Percentiles rank a stretch among this genome's conserved stretches.
These are phyloP conservation scores for Strix occidentalis DNA, from an alignment of 2,797 vertebrate genomes.

Conservation along the genomic window DNA sequence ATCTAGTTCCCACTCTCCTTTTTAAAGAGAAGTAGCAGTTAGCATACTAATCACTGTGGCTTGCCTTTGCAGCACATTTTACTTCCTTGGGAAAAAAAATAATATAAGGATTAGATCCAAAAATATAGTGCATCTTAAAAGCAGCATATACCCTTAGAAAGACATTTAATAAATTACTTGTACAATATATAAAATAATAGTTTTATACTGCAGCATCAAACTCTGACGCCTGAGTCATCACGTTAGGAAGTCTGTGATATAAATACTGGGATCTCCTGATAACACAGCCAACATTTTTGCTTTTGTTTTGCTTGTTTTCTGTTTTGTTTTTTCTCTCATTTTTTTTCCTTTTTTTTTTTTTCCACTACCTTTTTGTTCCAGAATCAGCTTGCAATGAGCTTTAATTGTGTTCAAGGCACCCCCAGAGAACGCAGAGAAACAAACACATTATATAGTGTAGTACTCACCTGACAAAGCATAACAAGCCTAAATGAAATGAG, in stretches of 20 bases:
- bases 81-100: conserved; percentile 76
- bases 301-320: conserved; percentile 44
- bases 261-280: conserved; percentile 67
- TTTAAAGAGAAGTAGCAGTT: conserved; percentile 68
- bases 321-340: neutral
- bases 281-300: conserved; percentile 50
- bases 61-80: conserved; percentile 66
- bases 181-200: conserved; percentile 76
- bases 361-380: conserved; percentile 75
- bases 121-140: conserved; percentile 81
- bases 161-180: conserved; percentile 81
- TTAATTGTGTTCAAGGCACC: conserved; percentile 83
- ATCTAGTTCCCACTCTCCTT: conserved; percentile 58
- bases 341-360: neutral
- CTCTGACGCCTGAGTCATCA: conserved; percentile 77
- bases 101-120: conserved; percentile 78
- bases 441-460: conserved; percentile 74
- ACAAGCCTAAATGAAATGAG: conserved; percentile 69
- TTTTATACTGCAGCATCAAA: conserved; percentile 78
- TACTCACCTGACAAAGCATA: conserved; percentile 73
- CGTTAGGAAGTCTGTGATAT: conserved; percentile 64
- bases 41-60: conserved; percentile 69
- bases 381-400: conserved; percentile 78
- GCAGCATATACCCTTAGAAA: conserved; percentile 82
- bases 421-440: conserved; percentile 84